Base-by-base conservation (phyloP, 2,888 invertebrate genomes). In the Pandemis heparana region DNA sequence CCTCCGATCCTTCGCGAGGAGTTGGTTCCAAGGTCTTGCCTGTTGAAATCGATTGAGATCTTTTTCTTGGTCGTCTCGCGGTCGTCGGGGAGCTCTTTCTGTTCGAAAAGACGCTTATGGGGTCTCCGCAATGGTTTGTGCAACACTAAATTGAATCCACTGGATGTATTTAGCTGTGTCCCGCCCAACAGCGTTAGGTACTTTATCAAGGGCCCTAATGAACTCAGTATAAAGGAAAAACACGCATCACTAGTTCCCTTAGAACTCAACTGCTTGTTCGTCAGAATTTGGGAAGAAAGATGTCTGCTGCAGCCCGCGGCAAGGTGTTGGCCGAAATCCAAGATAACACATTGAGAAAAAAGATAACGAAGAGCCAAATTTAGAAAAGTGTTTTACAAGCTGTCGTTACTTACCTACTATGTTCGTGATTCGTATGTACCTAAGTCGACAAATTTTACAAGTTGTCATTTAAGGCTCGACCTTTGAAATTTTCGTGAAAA, bases 191-290 rank as follows among this genome's bases (percentile, higher is more conserved):
- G 74, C 53, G 48, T 46, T 38, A 51, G 59, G 70, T 70, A 72
- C 73, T 78, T 78, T 79, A 79, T 78, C 78, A 77, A 74, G 64
- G 73, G 60, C 68, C 46, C 77, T 79, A 79, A 79, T 79, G 79
- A 79, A 79, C 78, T 61, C 72, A 66, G 71, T 75, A 74, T 70
- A 71, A 75, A 71, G 74, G 67, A 75, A 76, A 77, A 78, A 76
- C 76, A 67, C 77, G 76, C 77, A 77, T 74, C 71, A 72, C 70
- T 51, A 70, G 64, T 70, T 65, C 48, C 39, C 56, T 56, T n/a
- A 7, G 41, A 66, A 18, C 56, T 12, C 10, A 39, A 32, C 4
- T 43, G 12, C 64, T 23, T 43, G n/a, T n/a, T 67, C 39, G n/a
- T 67, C 43, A 65, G 66, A 32, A 14, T 16, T 18, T 14, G 56